phyloP scores from a whole-genome alignment of 2,888 invertebrate species.

The Lasiommata megera region DNA sequence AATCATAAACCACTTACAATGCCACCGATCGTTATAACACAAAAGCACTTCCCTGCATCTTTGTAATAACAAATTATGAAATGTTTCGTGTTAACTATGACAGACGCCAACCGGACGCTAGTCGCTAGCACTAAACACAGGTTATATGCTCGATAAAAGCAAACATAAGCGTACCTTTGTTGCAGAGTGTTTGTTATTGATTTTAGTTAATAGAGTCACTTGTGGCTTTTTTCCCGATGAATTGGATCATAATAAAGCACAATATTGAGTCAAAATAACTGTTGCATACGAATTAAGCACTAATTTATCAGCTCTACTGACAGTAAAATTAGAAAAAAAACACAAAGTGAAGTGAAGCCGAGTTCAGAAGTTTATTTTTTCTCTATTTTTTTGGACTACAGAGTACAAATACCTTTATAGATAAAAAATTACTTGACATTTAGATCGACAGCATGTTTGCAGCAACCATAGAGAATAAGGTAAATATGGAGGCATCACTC shows the following conservation, averaged over 20 bases:
- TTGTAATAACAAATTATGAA: conserved; percentile 47
- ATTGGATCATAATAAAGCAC: conserved; percentile 74
- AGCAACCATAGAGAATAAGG: too few relatives aligned
- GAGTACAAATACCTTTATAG: neutral
- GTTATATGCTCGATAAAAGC: conserved; percentile 74
- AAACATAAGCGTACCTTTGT: conserved; percentile 82
- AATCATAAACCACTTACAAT: conserved; percentile 59
- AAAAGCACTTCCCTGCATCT: conserved; percentile 48
- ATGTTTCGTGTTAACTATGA: conserved; percentile 66
- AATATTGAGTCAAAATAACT: conserved; percentile 71
- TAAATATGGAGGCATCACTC: too few relatives aligned
- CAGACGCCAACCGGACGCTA: conserved; percentile 82
- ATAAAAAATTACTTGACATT: neutral
- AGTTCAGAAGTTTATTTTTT: conserved; percentile 67
- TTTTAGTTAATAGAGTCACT: conserved; percentile 78
- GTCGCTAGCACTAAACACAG: conserved; percentile 67
- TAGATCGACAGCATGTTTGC: too few relatives aligned
- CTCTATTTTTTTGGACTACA: conserved; percentile 42
- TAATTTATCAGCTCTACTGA: conserved; percentile 76
- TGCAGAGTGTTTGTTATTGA: conserved; percentile 80
- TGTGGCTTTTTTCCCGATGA: conserved; percentile 62
- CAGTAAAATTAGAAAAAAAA: conserved; percentile 80
- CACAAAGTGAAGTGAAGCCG: conserved; percentile 71
- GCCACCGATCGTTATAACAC: conserved; percentile 41
- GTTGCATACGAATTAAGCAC: conserved; percentile 79